Evolutionary conservation across 92 coral and sea anemone genomes (phyloP), one percentile per base, ranked within the genome.

Genomic region (Metridium senile): DNA sequence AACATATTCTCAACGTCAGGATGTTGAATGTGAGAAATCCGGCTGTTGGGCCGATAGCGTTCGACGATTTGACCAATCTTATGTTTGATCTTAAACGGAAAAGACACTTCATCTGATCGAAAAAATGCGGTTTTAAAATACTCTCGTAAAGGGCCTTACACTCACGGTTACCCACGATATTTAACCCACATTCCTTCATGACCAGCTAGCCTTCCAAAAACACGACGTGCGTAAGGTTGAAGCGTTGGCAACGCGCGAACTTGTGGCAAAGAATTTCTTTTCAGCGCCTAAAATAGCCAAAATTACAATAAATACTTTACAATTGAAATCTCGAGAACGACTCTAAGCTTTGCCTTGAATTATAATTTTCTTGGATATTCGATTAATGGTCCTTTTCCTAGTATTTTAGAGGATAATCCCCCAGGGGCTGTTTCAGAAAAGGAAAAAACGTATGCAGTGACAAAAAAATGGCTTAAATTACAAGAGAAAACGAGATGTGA

Each of bases 11-110:
- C 47, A 39, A 9, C 33, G 16, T 29, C 74, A 62, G 82, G 82
- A 77, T 77, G 66, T 77, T 19, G 74, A 56, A 77, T 77, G 82
- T 65, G 82, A 53, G 82, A 77, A 77, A 53, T 77, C 82, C 82
- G 82, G 82, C 35, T 53, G 43, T 53, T 34, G 13, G 51, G 1
- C 52, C 51, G 71, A 62, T 62, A 33, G 66, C 43, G 32, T 20
- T 65, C 66, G 49, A 26, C 63, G 47, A 59, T 59, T 63, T 75
- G 11, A 16, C 70, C 70, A 65, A 65, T 77, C 74, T 77, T 25
- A 29, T 77, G 56, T 79, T 70, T 59, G 84, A 79, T 79, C 84
- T 79, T 39, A 33, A 70, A 31, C 70, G 74, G 84, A 79, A 67
- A 79, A 27, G 70, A 58, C 76, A 68, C 76, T 79, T 70, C 76